phyloP scores from a whole-genome alignment of 2,113 vertebrate genomes.

The Nestor notabilis region DNA sequence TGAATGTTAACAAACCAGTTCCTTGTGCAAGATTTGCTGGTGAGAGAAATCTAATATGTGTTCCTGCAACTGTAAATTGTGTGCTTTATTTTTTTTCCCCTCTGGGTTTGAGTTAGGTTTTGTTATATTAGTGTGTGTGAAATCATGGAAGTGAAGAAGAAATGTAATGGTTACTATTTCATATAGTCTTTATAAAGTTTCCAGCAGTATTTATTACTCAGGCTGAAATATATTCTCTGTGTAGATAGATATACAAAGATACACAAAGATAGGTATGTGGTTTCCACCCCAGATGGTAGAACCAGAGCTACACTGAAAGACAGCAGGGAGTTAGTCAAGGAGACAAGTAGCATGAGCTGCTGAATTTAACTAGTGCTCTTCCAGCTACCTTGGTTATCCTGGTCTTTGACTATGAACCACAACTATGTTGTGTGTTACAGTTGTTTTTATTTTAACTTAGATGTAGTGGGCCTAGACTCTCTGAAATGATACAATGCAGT shows the following conservation, averaged over 20 bases:
- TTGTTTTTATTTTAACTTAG: neutral
- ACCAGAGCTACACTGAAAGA: neutral
- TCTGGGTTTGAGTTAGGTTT: neutral
- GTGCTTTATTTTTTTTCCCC: neutral
- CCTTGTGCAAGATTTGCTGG: fast-evolving
- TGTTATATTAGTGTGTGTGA: neutral
- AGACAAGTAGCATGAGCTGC: neutral
- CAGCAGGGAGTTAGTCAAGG: neutral
- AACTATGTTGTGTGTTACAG: neutral
- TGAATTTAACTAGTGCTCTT: neutral
- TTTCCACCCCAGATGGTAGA: neutral
- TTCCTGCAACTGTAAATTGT: neutral
- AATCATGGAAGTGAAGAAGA: neutral
- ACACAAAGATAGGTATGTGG: neutral
- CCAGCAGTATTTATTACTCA: neutral
- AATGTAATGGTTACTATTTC: neutral
- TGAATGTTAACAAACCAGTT: neutral
- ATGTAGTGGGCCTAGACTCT: neutral
- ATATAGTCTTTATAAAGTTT: neutral
- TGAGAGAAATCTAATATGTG: neutral
- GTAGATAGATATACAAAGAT: neutral
- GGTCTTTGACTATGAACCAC: fast-evolving
- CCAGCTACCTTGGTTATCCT: neutral
- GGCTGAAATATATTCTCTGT: neutral
- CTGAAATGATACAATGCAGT: neutral